Evolutionary conservation across 2,888 invertebrate genomes (phyloP).

Genomic region (Lymantria monacha): DNA sequence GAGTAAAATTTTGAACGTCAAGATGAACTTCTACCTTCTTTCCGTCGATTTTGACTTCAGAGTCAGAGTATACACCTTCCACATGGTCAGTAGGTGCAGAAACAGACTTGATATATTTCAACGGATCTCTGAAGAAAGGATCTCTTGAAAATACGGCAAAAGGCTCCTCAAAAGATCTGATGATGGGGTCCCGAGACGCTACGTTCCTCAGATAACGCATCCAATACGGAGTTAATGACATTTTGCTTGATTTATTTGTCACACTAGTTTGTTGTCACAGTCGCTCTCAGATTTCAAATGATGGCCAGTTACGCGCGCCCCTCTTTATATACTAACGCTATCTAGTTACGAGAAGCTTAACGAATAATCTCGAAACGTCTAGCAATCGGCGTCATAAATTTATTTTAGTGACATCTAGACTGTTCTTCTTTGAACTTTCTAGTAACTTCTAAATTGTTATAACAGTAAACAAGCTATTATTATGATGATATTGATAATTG

Average conservation of each 20-base stretch:
- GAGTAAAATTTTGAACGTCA: slow-evolving; percentile 90
- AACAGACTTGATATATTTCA: slow-evolving; percentile 56
- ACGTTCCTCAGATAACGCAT: slow-evolving; percentile 66
- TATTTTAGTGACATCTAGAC: slow-evolving; percentile 45
- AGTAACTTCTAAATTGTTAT: background rate
- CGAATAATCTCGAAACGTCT: slow-evolving; percentile 56
- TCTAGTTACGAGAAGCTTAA: slow-evolving; percentile 52
- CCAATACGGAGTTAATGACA: slow-evolving; percentile 74
- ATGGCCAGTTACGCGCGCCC: slow-evolving; percentile 21
- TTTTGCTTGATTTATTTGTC: slow-evolving; percentile 31
- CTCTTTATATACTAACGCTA: slow-evolving; percentile 43
- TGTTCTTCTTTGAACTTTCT: slow-evolving; percentile 14
- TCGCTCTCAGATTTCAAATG: slow-evolving; percentile 16
- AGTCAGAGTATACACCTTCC: slow-evolving; percentile 78
- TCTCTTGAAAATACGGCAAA: slow-evolving; percentile 58
- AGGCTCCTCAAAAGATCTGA: slow-evolving; percentile 60
- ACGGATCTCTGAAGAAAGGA: slow-evolving; percentile 68
- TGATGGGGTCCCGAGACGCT: slow-evolving; percentile 58
- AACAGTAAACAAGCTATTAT: too few species aligned
- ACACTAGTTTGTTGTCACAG: background rate
- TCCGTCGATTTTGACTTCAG: slow-evolving; percentile 82
- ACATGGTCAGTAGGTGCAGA: slow-evolving; percentile 53
- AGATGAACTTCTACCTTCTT: slow-evolving; percentile 87
- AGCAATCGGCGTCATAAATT: slow-evolving; percentile 14
- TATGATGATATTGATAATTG: too few species aligned